Conservation (phyloP, 2,797 vertebrate species). For the Cynopterus sphinx region DNA sequence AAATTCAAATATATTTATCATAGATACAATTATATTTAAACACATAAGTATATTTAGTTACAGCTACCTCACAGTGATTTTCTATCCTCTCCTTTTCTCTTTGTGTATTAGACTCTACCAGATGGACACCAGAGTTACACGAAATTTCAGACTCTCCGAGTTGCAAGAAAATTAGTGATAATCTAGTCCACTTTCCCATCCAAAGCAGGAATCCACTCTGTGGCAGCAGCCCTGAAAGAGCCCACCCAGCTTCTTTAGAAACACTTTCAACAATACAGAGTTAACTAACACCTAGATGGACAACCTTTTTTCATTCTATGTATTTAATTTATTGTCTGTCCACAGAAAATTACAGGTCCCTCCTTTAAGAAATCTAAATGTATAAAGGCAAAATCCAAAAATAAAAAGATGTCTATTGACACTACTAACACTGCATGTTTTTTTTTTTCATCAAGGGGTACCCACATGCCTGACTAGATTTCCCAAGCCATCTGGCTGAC, state of each 20-base stretch:
- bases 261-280: conserved; percentile 7
- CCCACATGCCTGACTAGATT: conserved; percentile 42
- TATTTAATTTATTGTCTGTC: conserved; percentile 14
- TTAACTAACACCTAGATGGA: background rate
- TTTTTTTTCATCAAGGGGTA: conserved; percentile 22
- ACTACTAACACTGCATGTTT: background rate
- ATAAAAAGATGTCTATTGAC: background rate
- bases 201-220: background rate
- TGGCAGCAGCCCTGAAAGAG: conserved; percentile 3
- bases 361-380: conserved; percentile 39
- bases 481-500: conserved; percentile 53
- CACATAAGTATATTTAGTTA: conserved; percentile 34
- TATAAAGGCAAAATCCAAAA: conserved; percentile 43
- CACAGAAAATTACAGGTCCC: conserved; percentile 45
- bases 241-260: conserved; percentile 37
- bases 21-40: conserved; percentile 55
- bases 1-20: conserved; percentile 47
- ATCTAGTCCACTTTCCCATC: background rate
- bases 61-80: background rate
- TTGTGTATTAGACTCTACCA: background rate
- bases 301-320: conserved; percentile 41
- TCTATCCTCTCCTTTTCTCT: background rate
- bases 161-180: conserved; percentile 4
- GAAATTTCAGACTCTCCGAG: conserved; percentile 34
- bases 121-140: background rate